Evolutionary conservation across 2,888 invertebrate genomes (phyloP), one percentile per base, ranked within the genome.

Genomic region (Sinhomidia bicolor): DNA sequence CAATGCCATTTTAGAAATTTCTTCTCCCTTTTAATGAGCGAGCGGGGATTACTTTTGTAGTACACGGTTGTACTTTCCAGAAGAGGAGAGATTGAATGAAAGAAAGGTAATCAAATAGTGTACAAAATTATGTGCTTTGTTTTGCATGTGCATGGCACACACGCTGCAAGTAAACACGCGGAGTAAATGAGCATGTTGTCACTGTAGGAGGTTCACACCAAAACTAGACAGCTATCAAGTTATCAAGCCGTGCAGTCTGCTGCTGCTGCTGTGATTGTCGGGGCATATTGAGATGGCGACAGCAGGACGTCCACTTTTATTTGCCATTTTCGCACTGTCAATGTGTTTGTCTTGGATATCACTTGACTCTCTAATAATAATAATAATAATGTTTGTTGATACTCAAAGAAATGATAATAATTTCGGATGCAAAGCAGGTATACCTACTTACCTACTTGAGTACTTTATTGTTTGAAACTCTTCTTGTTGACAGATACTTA

Each of bases 1-100:
- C 57, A 68, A 71, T 71, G 71, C 41, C 71, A 44, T 71, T 71
- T 41, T 44, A 41, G 17, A 41, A 44, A 10, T 65, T 65, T 65
- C 36, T 32, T 65, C 1, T 23, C 10, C 12, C 14, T 26, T 60
- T 26, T 10, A 60, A 60, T 60, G 23, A 60, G 1, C 10, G 60
- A 60, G 0, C 9, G 26, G 1, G 36, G 7, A 36, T 36, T 36
- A 7, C 36, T 51, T n/a, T 51, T 20, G 57, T 4, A 57, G n/a
- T 57, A 47, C 47, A 47, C 12, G 47, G 2, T 10, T 47, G 47
- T n/a, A 57, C 20, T 20, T 20, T 57, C 57, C 57, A 57, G 20
- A 57, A n/a, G 57, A 20, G 10, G 12, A 60, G 12, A 60, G 20
- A 26, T 2, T 60, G 60, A 1, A 10, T 12, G 12, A 47, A 47